phyloP scores from a whole-genome alignment of 2,888 invertebrate species.

The Tromatobia lineatoria region DNA sequence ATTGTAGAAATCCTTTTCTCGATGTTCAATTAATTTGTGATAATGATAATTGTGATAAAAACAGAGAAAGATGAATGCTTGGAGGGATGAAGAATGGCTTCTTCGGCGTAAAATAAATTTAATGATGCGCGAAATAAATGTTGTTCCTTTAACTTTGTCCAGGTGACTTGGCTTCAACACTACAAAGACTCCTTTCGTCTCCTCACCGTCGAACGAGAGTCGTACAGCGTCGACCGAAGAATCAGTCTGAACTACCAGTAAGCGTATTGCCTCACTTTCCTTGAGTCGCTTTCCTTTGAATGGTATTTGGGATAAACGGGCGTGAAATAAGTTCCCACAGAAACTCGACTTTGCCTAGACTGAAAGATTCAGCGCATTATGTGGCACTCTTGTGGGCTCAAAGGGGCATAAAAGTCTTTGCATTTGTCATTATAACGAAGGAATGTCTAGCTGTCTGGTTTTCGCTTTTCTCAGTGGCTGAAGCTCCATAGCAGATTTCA shows the following conservation, averaged over 20 bases:
- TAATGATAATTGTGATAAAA: not conserved
- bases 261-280: constrained; percentile 63
- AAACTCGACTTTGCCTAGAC: not conserved
- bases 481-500: constrained; percentile 24
- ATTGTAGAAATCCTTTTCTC: no score
- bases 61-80: not conserved
- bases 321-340: constrained; percentile 8
- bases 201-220: constrained; percentile 87
- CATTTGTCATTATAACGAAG: constrained; percentile 42
- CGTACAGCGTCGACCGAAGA: constrained; percentile 88
- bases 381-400: constrained; percentile 18
- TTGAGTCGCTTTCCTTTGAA: constrained; percentile 15
- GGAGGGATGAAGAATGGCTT: not conserved
- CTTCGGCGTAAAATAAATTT: constrained; percentile 51
- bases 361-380: constrained; percentile 12
- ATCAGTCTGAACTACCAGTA: constrained; percentile 88
- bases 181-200: constrained; percentile 87
- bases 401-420: constrained; percentile 31
- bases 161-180: constrained; percentile 89
- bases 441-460: constrained; percentile 1
- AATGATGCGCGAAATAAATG: constrained; percentile 40
- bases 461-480: not conserved
- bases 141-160: constrained; percentile 65
- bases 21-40: no score
- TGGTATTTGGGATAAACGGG: constrained; percentile 15